Evolutionary conservation across 2,888 invertebrate species (phyloP), one percentile per base, ranked within the genome.

Genomic region (Orthosia gracilis): DNA sequence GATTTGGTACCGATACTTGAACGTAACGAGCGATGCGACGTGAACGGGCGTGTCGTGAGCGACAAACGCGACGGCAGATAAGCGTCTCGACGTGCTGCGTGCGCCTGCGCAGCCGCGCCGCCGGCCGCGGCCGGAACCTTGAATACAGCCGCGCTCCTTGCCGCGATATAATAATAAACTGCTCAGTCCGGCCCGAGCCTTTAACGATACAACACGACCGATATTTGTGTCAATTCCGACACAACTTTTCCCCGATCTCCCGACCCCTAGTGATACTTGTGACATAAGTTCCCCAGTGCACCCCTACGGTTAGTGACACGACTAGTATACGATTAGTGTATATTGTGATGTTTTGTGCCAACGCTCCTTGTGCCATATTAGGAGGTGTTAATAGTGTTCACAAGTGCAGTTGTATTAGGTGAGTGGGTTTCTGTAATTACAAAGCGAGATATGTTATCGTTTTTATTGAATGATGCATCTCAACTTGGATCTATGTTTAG

Each of bases 321-420:
- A 90, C 92, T 90, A 87, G 88, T 92, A 92, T 92, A 92, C 92
- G 78, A 58, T 88, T 83, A 91, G 95, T 94, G 95, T 91, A 92
- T 92, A 93, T 91, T 96, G 96, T 96, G 95, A 96, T 96, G 96
- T 94, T 92, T 93, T 93, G 96, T 95, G 96, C 92, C 91, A 94
- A 92, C 82, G 85, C 89, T 89, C 88, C 87, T 88, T 91, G 94
- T 95, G 95, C 92, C 94, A 94, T 94, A 94, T 87, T 91, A 91
- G 91, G 93, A 91, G 88, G 91, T 90, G 90, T 79, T 79, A 76
- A 87, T 86, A 88, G 88, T 92, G 88, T 91, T 85, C 89, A 82
- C 85, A 84, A 86, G 89, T 90, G 89, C 88, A 87, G 88, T 90
- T 88, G 87, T 84, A 88, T 90, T 91, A 95, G 93, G 95, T 95